Conservation (phyloP, 2,113 vertebrate genomes). For the Tonatia bakeri region DNA sequence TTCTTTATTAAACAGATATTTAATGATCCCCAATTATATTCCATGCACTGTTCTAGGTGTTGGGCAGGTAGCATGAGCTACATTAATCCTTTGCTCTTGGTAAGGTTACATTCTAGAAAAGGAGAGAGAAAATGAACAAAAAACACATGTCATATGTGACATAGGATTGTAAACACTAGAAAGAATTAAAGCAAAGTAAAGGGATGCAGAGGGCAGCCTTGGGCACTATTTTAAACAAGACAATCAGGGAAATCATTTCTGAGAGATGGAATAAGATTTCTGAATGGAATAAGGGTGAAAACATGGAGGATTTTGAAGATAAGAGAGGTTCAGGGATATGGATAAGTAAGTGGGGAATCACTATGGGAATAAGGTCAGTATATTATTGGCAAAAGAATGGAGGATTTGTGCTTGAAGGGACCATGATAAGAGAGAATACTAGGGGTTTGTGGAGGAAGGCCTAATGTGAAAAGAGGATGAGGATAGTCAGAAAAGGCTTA, state of each 20-base stretch:
- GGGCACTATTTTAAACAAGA: background rate
- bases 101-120: background rate
- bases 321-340: background rate
- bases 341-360: background rate
- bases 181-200: background rate
- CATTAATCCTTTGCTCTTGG: background rate
- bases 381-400: background rate
- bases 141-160: background rate
- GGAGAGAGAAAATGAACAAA: background rate
- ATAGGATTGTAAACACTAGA: background rate
- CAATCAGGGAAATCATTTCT: background rate
- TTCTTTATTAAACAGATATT: background rate
- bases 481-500: background rate
- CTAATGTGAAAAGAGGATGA: no score
- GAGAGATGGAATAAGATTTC: background rate
- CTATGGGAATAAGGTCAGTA: background rate
- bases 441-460: fast-evolving
- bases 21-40: background rate
- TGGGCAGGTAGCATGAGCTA: background rate
- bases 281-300: background rate
- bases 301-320: background rate
- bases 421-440: background rate
- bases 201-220: background rate
- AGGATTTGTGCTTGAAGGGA: background rate
- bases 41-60: background rate